Evolutionary conservation across 2,888 invertebrate genomes (phyloP).

Genomic region (Sarcophaga variegata): DNA sequence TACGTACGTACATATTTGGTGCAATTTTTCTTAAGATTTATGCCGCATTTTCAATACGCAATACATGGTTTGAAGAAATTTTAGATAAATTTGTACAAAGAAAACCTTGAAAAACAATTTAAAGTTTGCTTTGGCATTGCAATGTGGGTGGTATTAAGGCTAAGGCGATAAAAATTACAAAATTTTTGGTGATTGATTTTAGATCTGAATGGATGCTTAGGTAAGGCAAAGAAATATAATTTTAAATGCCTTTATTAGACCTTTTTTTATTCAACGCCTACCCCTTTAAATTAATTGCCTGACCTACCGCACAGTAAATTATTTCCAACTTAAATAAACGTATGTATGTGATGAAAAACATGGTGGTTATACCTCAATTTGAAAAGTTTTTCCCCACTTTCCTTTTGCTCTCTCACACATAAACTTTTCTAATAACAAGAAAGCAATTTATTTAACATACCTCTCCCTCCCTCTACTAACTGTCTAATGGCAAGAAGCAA

Average conservation of each 20-base stretch:
- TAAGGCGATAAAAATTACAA: neutral
- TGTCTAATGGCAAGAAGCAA: constrained; percentile 8
- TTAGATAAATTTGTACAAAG: neutral
- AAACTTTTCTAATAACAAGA: constrained; percentile 28
- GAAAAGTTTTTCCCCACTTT: neutral
- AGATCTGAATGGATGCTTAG: neutral
- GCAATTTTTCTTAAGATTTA: neutral
- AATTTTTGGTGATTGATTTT: neutral
- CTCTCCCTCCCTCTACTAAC: neutral
- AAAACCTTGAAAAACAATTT: neutral
- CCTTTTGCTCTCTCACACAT: neutral
- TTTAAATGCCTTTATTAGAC: no score
- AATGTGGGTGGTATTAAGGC: constrained; percentile 29
- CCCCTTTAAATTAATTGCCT: no score
- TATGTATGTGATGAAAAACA: no score
- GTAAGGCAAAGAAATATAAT: no score
- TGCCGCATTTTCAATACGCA: neutral
- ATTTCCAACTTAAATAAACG: no score
- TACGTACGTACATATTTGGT: neutral
- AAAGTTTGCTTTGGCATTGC: neutral
- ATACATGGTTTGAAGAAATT: neutral
- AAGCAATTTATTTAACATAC: constrained; percentile 42
- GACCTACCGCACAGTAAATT: no score
- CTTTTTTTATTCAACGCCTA: no score
- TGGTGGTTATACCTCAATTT: no score